phyloP scores from a whole-genome alignment of 1,140 invertebrate species.

The Eciton burchellii region DNA sequence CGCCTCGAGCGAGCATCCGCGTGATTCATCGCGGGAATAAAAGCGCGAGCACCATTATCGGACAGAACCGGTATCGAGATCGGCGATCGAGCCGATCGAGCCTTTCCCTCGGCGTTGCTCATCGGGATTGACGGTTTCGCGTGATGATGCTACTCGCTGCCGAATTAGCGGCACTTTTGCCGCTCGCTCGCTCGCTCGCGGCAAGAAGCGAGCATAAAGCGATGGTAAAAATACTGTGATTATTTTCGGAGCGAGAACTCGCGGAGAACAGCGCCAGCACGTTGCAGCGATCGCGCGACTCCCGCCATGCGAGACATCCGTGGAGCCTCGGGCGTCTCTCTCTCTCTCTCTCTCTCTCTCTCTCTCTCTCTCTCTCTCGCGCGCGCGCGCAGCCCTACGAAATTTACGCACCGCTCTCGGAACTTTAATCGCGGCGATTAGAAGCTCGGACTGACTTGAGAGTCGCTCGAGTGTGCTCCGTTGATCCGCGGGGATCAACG shows the following conservation, averaged over 20 bases:
- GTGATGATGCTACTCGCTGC: constrained; percentile 23
- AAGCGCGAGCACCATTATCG: constrained; percentile 17
- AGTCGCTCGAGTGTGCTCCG: no score
- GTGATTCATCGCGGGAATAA: constrained; percentile 27
- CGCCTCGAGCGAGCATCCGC: neutral
- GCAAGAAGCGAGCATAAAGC: constrained; percentile 74
- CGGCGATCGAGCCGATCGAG: neutral
- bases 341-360: constrained; percentile 29
- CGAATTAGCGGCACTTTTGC: constrained; percentile 75
- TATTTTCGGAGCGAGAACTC: constrained; percentile 78
- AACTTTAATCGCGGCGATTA: neutral
- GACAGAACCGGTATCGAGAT: neutral
- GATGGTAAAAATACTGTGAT: constrained; percentile 80
- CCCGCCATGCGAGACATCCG: neutral
- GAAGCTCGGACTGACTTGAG: constrained; percentile 2
- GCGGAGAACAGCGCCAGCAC: constrained; percentile 69
- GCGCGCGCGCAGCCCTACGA: neutral
- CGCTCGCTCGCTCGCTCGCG: constrained; percentile 63
- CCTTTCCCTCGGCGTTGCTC: neutral
- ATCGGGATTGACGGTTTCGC: constrained; percentile 14
- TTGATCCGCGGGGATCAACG: neutral
- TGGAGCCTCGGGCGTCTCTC: constrained; percentile 30
- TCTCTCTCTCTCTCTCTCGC: constrained; percentile 39
- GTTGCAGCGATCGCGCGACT: constrained; percentile 65
- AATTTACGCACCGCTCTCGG: neutral